Base-by-base conservation (phyloP, 1,140 invertebrate genomes). In the Drosophila quadrilineata region DNA sequence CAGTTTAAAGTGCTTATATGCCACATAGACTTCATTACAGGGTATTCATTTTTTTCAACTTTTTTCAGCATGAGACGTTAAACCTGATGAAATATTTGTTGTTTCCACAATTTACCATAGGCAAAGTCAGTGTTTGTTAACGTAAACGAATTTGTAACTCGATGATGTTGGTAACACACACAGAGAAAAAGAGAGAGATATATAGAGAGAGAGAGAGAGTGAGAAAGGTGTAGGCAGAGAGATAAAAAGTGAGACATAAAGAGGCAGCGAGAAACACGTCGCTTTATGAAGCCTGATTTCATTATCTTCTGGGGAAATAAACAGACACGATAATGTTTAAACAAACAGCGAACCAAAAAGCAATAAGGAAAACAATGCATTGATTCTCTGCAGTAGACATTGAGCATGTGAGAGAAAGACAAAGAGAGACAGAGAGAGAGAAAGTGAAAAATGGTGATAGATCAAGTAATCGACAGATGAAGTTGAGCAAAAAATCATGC, bases 101-200 rank as follows among this genome's bases (percentile, higher is more conserved):
- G 31, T 17, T 28, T 41, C 10, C 10, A 4, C 9, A 16, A 17
- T 68, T 63, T 57, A 52, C 16, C 22, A 22, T 17, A 60, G 66
- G 45, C 72, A 54, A 31, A 46, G 43, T 24, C 48, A 29, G 19
- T 21, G 26, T 24, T 22, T 31, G 6, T 26, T 9, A 59, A 65
- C 49, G 57, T 77, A 65, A 77, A 74, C 50, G 65, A 79, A 79
- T 74, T 79, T 77, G 40, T 56, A 35, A 36, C 74, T 72, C 64
- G 52, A 75, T 70, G 65, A 69, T 69, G 57, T 46, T 17, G 33
- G 31, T 63, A 22, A 46, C 38, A 33, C 45, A 43, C n/a, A n/a
- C n/a, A n/a, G n/a, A n/a, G n/a, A n/a, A n/a, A n/a, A n/a, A n/a
- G n/a, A n/a, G n/a, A n/a, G n/a, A n/a, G n/a, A n/a, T n/a, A n/a